Percentiles rank a stretch among this genome's conserved stretches.
phyloP scores from a whole-genome alignment of 2,113 vertebrate species.

The Narcine bancroftii region DNA sequence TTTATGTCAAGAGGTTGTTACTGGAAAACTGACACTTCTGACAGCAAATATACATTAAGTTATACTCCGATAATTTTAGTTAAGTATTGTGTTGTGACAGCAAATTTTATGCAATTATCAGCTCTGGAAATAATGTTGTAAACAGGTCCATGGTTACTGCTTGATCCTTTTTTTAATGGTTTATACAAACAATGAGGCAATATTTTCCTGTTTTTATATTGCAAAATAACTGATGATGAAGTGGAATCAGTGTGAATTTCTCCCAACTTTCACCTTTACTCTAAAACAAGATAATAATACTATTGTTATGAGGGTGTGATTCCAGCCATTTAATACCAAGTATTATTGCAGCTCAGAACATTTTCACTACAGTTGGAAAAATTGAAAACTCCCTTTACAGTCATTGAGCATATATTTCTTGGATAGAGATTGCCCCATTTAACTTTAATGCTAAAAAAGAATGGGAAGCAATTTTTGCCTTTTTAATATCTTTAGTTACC shows the following conservation, averaged over 20 bases:
- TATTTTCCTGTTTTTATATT: background rate
- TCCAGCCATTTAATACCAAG: background rate
- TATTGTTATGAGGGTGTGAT: background rate
- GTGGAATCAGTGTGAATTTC: background rate
- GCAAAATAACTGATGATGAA: background rate
- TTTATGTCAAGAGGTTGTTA: constrained; percentile 89
- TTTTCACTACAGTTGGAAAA: background rate
- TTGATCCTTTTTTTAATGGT: background rate
- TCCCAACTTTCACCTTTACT: background rate
- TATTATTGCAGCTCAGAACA: background rate
- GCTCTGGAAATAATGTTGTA: constrained; percentile 17
- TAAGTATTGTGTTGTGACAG: constrained; percentile 30
- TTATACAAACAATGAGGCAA: background rate
- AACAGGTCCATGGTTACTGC: background rate
- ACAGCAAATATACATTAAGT: constrained; percentile 85
- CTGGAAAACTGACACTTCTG: constrained; percentile 79
- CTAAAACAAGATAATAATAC: background rate
- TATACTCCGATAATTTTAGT: constrained; percentile 78
- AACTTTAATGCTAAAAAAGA: background rate
- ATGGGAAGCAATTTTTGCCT: background rate
- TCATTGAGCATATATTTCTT: background rate
- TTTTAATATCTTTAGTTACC: background rate
- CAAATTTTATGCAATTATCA: constrained; percentile 33
- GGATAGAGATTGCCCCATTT: background rate
- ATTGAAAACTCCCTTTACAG: background rate